Evolutionary conservation across 2,797 vertebrate species (phyloP).

Genomic region (Aphelocoma californica): DNA sequence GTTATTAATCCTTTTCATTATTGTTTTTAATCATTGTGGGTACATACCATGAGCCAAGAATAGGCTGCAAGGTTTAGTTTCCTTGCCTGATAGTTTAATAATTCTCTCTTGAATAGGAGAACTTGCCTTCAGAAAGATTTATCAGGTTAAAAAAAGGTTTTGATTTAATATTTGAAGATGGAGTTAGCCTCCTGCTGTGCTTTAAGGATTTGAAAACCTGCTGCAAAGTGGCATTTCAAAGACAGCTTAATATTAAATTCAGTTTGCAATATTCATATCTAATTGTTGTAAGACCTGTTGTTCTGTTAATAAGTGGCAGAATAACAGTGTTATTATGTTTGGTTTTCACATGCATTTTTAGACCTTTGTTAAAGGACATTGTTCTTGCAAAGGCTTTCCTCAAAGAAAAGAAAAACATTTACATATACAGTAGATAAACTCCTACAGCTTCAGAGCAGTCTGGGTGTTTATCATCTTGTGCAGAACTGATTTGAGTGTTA

Average conservation of each 20-base stretch:
- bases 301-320: slow-evolving; percentile 78
- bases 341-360: slow-evolving; percentile 71
- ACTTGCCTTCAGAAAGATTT: slow-evolving; percentile 71
- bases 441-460: slow-evolving; percentile 64
- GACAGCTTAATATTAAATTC: slow-evolving; percentile 80
- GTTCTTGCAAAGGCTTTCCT: slow-evolving; percentile 63
- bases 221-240: slow-evolving; percentile 79
- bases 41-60: slow-evolving; percentile 25
- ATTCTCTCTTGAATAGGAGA: slow-evolving; percentile 63
- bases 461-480: slow-evolving; percentile 59
- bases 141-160: slow-evolving; percentile 77
- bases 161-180: slow-evolving; percentile 81
- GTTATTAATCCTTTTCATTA: slow-evolving; percentile 35
- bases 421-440: slow-evolving; percentile 68
- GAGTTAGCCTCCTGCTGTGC: slow-evolving; percentile 79
- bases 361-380: slow-evolving; percentile 71
- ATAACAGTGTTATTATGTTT: slow-evolving; percentile 73
- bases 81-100: slow-evolving; percentile 58
- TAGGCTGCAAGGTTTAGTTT: slow-evolving; percentile 41
- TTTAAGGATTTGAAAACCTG: slow-evolving; percentile 78
- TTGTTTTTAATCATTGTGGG: slow-evolving; percentile 51
- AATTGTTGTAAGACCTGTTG: slow-evolving; percentile 74
- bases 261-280: slow-evolving; percentile 78
- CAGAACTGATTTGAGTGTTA: slow-evolving; percentile 58
- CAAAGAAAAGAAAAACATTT: slow-evolving; percentile 70